Evolutionary conservation across 2,797 vertebrate species (phyloP).

Genomic region (Sylvia borin): DNA sequence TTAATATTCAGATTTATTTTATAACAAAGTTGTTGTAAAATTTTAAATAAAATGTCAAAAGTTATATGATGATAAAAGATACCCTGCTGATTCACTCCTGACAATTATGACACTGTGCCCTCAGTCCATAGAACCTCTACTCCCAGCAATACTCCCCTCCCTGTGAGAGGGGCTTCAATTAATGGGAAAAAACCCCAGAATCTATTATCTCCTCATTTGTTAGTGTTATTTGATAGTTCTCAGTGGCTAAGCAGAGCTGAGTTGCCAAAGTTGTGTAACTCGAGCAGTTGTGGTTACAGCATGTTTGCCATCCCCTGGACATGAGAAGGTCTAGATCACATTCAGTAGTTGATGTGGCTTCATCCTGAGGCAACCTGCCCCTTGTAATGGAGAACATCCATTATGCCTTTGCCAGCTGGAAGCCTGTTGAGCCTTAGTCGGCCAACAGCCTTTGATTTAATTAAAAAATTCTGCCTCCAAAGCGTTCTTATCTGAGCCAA

Average conservation of each 20-base stretch:
- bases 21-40: not conserved
- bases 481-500: constrained; percentile 10
- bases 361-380: not conserved
- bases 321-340: not conserved
- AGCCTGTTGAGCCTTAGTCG: not conserved
- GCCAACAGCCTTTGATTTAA: constrained; percentile 41
- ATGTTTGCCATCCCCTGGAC: not conserved
- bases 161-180: not conserved
- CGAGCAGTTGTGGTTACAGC: accelerated
- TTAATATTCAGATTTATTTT: not conserved
- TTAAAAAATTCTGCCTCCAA: constrained; percentile 35
- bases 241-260: not conserved
- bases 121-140: not conserved
- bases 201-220: not conserved
- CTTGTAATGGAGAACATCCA: not conserved
- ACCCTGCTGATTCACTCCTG: not conserved
- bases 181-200: accelerated
- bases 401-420: constrained; percentile 27
- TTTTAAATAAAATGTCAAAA: not conserved
- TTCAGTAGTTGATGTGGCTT: not conserved
- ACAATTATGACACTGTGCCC: accelerated
- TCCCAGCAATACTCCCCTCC: not conserved
- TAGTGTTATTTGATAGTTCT: not conserved
- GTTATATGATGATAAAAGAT: not conserved
- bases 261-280: not conserved